phyloP scores from a whole-genome alignment of 2,797 vertebrate species.

The Manis pentadactyla region DNA sequence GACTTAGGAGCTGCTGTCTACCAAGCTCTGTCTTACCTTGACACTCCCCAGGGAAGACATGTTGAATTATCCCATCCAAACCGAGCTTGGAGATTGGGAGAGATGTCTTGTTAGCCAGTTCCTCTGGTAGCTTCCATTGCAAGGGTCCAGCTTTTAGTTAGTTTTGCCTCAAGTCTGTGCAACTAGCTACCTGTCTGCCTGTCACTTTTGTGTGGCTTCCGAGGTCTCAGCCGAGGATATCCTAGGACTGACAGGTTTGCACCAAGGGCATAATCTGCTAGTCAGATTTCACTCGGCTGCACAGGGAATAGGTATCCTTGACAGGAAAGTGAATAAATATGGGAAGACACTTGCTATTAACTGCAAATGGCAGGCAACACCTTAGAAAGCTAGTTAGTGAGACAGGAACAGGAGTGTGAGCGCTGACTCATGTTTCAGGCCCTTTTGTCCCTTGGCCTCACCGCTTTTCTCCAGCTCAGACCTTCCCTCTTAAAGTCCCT shows the following conservation, averaged over 20 bases:
- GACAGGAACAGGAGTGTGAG: not conserved
- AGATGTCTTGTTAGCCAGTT: not conserved
- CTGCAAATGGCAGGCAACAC: slow-evolving; percentile 35
- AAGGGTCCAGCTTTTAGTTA: slow-evolving; percentile 36
- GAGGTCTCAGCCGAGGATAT: not conserved
- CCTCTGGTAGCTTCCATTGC: not conserved
- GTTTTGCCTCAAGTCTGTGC: not conserved
- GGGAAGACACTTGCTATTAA: slow-evolving; percentile 64
- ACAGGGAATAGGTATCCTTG: not conserved
- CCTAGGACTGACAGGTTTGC: slow-evolving; percentile 57
- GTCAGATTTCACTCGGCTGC: slow-evolving; percentile 49
- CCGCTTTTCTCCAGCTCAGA: not conserved
- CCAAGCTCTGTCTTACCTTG: rapidly evolving
- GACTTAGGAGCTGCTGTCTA: not conserved
- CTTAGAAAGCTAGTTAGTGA: slow-evolving; percentile 44
- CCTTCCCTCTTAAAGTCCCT: not conserved
- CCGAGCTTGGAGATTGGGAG: not conserved
- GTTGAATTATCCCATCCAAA: not conserved
- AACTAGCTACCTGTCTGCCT: slow-evolving; percentile 54
- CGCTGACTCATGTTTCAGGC: not conserved
- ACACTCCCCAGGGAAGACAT: not conserved
- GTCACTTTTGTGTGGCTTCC: slow-evolving; percentile 1
- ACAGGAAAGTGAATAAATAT: slow-evolving; percentile 34
- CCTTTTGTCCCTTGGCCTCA: not conserved
- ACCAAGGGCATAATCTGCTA: slow-evolving; percentile 35